Conservation (phyloP, 1,140 invertebrate genomes). For the Leguminivora glycinivorella region DNA sequence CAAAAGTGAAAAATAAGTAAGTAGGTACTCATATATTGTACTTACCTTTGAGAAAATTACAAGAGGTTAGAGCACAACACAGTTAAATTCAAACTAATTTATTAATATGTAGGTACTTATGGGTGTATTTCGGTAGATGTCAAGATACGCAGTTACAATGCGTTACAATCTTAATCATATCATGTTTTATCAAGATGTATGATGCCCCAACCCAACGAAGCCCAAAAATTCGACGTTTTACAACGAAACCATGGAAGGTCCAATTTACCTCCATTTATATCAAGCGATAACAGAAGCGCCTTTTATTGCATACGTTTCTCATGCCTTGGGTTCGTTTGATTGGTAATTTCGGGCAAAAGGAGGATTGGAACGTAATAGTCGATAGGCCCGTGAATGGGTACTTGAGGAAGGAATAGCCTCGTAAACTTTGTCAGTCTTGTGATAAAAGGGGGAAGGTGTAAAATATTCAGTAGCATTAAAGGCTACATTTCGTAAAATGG, state of each 20-base stretch:
- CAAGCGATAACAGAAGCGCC: not conserved
- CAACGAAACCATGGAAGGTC: not conserved
- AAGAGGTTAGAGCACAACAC: too few species aligned
- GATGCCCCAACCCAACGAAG: not conserved
- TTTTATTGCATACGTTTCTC: constrained; percentile 10
- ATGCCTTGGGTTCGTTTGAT: constrained; percentile 11
- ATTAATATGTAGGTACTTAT: too few species aligned
- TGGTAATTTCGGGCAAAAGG: constrained; percentile 23
- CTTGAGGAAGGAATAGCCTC: not conserved
- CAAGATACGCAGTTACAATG: too few species aligned
- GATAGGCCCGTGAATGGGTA: not conserved
- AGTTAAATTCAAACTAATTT: too few species aligned
- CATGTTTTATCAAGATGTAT: too few species aligned
- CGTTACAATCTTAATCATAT: too few species aligned
- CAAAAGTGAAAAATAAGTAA: too few species aligned
- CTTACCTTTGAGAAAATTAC: too few species aligned
- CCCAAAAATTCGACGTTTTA: constrained; percentile 8
- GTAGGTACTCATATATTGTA: too few species aligned
- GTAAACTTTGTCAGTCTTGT: constrained; percentile 16
- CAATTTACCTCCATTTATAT: not conserved
- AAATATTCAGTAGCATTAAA: not conserved
- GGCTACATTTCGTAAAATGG: not conserved
- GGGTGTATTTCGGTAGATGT: too few species aligned
- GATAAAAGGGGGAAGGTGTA: constrained; percentile 1
- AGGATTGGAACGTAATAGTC: constrained; percentile 17